phyloP scores from a whole-genome alignment of 2,888 invertebrate genomes.

The Pheosia tremula region DNA sequence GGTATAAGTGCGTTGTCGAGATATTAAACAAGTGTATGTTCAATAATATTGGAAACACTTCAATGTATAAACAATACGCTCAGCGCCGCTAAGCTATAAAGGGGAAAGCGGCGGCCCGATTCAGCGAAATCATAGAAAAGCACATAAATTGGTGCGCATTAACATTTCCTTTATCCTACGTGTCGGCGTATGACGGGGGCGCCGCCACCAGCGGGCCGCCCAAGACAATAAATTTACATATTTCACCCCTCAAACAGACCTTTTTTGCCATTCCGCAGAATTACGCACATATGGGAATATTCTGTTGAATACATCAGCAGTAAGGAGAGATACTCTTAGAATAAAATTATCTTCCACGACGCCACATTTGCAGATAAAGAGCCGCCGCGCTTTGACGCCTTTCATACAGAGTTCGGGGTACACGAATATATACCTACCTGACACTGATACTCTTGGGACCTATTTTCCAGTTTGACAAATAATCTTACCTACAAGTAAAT shows the following conservation, averaged over 20 bases:
- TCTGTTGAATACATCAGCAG: conserved; percentile 84
- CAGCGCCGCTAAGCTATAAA: conserved; percentile 59
- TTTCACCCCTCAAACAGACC: conserved; percentile 85
- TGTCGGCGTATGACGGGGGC: conserved; percentile 84
- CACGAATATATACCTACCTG: conserved; percentile 7
- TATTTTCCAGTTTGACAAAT: neutral
- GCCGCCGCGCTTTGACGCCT: conserved; percentile 60
- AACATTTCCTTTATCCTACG: conserved; percentile 85
- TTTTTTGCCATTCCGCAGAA: conserved; percentile 84
- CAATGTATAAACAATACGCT: conserved; percentile 66
- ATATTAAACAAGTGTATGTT: conserved; percentile 28
- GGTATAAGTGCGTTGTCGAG: neutral
- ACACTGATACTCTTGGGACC: neutral
- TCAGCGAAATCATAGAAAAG: conserved; percentile 85
- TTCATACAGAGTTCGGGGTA: conserved; percentile 42
- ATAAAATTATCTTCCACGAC: conserved; percentile 81
- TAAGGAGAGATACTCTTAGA: conserved; percentile 82
- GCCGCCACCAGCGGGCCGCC: conserved; percentile 71
- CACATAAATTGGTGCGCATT: conserved; percentile 84
- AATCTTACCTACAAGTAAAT: too few species aligned
- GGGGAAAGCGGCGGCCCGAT: conserved; percentile 74
- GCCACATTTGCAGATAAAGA: conserved; percentile 79
- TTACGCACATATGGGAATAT: conserved; percentile 85
- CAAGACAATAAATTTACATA: conserved; percentile 85
- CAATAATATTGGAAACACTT: conserved; percentile 52